Evolutionary conservation across 2,113 vertebrate species (phyloP).

Genomic region (Platichthys stellatus): DNA sequence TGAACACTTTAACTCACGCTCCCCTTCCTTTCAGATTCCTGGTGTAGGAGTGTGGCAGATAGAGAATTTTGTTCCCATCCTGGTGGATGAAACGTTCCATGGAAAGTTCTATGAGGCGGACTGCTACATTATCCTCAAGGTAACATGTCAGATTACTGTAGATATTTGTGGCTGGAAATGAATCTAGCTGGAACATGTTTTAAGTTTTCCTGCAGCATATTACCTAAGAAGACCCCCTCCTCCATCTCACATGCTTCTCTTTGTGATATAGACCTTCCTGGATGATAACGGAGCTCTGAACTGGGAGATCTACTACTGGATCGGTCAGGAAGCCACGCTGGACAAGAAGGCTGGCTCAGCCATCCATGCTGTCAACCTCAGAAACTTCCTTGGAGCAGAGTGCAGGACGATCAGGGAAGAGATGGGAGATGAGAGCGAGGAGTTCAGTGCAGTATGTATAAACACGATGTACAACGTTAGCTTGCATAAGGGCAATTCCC

Average conservation of each 20-base stretch:
- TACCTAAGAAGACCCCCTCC: background rate
- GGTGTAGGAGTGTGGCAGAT: slow-evolving; percentile 95
- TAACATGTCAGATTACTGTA: slow-evolving; percentile 43
- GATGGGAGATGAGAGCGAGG: slow-evolving; percentile 98
- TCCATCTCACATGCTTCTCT: background rate
- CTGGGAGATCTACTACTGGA: slow-evolving; percentile 99
- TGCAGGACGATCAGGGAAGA: slow-evolving; percentile 93
- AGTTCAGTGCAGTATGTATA: slow-evolving; percentile 90
- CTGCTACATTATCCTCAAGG: slow-evolving; percentile 98
- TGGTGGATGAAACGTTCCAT: slow-evolving; percentile 90
- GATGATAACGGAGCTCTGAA: slow-evolving; percentile 90
- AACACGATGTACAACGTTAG: background rate
- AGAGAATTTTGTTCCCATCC: slow-evolving; percentile 92
- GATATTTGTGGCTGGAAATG: background rate
- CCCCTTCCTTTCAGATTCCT: slow-evolving; percentile 75
- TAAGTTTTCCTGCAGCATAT: too few species aligned
- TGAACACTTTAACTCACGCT: background rate
- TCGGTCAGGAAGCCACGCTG: slow-evolving; percentile 92
- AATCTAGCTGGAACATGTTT: background rate
- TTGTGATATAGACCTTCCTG: slow-evolving; percentile 85
- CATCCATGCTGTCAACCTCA: slow-evolving; percentile 95
- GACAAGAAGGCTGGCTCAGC: slow-evolving; percentile 97
- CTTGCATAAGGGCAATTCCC: background rate
- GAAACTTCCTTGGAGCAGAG: slow-evolving; percentile 94
- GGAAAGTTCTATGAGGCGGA: slow-evolving; percentile 98